Percentiles rank a stretch among this genome's conserved stretches.
Conservation (phyloP, 2,797 vertebrate species). For the Botia kubotai region DNA sequence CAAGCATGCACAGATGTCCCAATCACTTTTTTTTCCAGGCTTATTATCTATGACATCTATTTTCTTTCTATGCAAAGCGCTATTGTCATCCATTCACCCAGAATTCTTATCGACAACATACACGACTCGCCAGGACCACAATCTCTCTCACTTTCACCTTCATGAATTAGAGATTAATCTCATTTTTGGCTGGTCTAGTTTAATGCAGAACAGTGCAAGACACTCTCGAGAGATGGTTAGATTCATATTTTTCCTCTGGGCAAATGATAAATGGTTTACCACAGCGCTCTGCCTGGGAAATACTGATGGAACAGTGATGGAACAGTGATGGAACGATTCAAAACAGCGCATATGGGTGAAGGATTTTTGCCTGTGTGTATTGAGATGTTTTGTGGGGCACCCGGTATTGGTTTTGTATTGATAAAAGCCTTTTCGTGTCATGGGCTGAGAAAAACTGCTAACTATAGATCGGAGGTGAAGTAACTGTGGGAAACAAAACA, state of each 20-base stretch:
- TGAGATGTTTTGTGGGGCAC: neutral
- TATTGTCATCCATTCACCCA: slow-evolving; percentile 49
- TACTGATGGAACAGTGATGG: neutral
- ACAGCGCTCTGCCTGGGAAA: neutral
- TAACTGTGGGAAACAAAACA: slow-evolving; percentile 56
- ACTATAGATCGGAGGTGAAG: slow-evolving; percentile 35
- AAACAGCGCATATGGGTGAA: neutral
- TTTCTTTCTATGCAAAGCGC: slow-evolving; percentile 48
- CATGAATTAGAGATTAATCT: slow-evolving; percentile 58
- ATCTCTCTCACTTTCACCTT: slow-evolving; percentile 52
- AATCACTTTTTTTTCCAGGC: slow-evolving; percentile 20
- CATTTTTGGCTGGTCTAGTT: slow-evolving; percentile 37
- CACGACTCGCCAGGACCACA: slow-evolving; percentile 14
- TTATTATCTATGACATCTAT: slow-evolving; percentile 37
- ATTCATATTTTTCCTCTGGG: slow-evolving; percentile 4
- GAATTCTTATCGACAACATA: slow-evolving; percentile 27
- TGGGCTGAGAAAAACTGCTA: slow-evolving; percentile 24
- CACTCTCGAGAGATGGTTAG: slow-evolving; percentile 13
- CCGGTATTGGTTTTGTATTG: neutral
- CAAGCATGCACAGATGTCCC: slow-evolving; percentile 10
- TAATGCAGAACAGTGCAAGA: slow-evolving; percentile 36
- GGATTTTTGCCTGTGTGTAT: slow-evolving; percentile 12
- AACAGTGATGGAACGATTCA: neutral
- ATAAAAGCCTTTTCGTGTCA: slow-evolving; percentile 20
- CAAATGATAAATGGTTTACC: slow-evolving; percentile 12